Conservation (phyloP, 2,888 invertebrate species). For the Villa cingulata region DNA sequence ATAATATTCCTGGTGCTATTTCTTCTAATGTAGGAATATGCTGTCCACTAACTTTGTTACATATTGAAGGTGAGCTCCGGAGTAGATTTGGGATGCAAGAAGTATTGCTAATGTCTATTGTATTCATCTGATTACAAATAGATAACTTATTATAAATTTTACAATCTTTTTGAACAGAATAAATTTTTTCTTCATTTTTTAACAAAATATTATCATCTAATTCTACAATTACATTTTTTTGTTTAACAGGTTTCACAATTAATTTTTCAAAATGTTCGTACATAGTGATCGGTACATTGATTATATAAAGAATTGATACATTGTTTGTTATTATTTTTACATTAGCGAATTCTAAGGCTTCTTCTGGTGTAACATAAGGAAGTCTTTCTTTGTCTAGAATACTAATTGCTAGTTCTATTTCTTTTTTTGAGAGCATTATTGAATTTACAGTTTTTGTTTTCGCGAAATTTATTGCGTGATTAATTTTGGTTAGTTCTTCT, state of each 20-base stretch:
- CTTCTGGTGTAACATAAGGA: slow-evolving; percentile 12
- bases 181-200: slow-evolving; percentile 9
- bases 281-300: slow-evolving; percentile 13
- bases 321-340: slow-evolving; percentile 14
- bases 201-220: slow-evolving; percentile 9
- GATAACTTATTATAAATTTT: slow-evolving; percentile 8
- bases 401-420: slow-evolving; percentile 7
- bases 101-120: slow-evolving; percentile 9
- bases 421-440: slow-evolving; percentile 9
- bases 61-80: slow-evolving; percentile 8
- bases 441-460: slow-evolving; percentile 9
- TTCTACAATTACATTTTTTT: slow-evolving; percentile 6
- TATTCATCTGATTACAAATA: slow-evolving; percentile 8
- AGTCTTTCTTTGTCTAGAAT: slow-evolving; percentile 13
- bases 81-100: slow-evolving; percentile 13
- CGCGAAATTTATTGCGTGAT: slow-evolving; percentile 12
- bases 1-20: slow-evolving; percentile 8
- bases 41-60: slow-evolving; percentile 9
- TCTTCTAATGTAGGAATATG: slow-evolving; percentile 11
- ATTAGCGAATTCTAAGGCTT: slow-evolving; percentile 15
- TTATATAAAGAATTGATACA: slow-evolving; percentile 12
- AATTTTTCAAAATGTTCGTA: slow-evolving; percentile 10
- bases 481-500: slow-evolving; percentile 10
- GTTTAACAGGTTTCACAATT: slow-evolving; percentile 11
- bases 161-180: slow-evolving; percentile 9